Evolutionary conservation across 30 jellyfish, hydroid and myxozoan species (phyloP).

Genomic region (Haliclystus octoradiatus): DNA sequence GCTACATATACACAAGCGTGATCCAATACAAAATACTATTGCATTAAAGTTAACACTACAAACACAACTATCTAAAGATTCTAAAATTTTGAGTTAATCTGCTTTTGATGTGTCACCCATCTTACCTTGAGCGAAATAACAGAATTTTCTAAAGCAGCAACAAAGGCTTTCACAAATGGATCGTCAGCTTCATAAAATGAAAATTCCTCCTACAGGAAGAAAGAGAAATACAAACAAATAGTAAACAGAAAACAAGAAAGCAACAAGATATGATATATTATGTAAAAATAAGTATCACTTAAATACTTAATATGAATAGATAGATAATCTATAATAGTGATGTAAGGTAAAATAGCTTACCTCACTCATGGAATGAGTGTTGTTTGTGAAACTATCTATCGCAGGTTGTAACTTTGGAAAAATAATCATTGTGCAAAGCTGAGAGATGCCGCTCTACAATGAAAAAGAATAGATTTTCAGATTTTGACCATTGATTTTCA

Average conservation of each 20-base stretch:
- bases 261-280: too few species aligned
- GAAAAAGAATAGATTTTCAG: conserved; percentile 1
- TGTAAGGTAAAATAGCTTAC: too few species aligned
- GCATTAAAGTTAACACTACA: too few species aligned
- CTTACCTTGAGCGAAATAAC: conserved; percentile 49
- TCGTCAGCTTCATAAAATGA: conserved; percentile 78
- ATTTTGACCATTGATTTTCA: too few species aligned
- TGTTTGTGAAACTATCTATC: conserved; percentile 45
- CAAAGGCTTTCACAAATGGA: conserved; percentile 71
- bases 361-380: conserved; percentile 54
- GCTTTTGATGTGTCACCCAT: too few species aligned
- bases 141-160: conserved; percentile 49
- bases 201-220: conserved; percentile 64
- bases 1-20: too few species aligned
- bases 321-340: too few species aligned
- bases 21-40: too few species aligned
- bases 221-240: neutral
- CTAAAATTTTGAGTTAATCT: too few species aligned
- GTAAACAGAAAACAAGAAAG: neutral
- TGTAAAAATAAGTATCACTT: too few species aligned
- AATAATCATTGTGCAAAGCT: conserved; percentile 52
- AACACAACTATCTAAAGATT: too few species aligned
- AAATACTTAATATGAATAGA: too few species aligned
- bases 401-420: conserved; percentile 44
- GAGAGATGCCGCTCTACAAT: conserved; percentile 42